Percentiles rank a stretch among this genome's conserved stretches.
Evolutionary conservation across 2,888 invertebrate species (phyloP).

Genomic region (Agrilus biguttatus): DNA sequence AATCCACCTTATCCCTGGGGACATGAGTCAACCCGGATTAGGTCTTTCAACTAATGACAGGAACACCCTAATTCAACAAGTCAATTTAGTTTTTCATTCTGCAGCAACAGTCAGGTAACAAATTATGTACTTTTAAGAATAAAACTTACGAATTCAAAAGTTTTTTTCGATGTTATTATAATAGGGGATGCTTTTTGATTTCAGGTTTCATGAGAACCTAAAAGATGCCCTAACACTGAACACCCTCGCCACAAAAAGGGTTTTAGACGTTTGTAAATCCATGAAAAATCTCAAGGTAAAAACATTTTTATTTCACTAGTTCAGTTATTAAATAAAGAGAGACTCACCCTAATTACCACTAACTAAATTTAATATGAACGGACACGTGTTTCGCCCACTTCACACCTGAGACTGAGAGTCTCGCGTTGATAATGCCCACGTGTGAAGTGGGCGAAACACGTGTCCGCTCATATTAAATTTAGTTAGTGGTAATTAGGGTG

Average conservation of each 20-base stretch:
- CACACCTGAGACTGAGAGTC: too few species aligned
- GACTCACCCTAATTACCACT: too few species aligned
- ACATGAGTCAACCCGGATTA: slow-evolving; percentile 55
- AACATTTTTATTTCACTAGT: neutral
- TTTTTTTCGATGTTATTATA: too few species aligned
- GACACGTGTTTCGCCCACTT: too few species aligned
- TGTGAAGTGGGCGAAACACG: too few species aligned
- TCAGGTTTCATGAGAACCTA: slow-evolving; percentile 73
- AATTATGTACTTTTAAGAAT: neutral
- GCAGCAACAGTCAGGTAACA: slow-evolving; percentile 76
- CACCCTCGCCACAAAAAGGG: slow-evolving; percentile 72
- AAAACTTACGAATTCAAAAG: neutral
- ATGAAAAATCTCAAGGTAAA: slow-evolving; percentile 61
- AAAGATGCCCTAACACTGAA: slow-evolving; percentile 79
- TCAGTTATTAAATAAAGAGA: too few species aligned
- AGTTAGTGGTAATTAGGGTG: too few species aligned
- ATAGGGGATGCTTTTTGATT: slow-evolving; percentile 4
- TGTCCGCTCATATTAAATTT: too few species aligned
- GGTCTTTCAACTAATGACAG: slow-evolving; percentile 56
- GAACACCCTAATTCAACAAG: slow-evolving; percentile 43
- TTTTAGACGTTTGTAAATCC: slow-evolving; percentile 67
- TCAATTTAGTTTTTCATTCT: slow-evolving; percentile 84
- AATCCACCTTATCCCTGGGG: slow-evolving; percentile 56
- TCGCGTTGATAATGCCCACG: too few species aligned
- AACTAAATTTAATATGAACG: too few species aligned